A percentile compares a stretch with the other conserved stretches of the same genome.
These are phyloP conservation scores for Diloba caeruleocephala DNA, from an alignment of 2,888 invertebrate species.

Conservation along the genomic window DNA sequence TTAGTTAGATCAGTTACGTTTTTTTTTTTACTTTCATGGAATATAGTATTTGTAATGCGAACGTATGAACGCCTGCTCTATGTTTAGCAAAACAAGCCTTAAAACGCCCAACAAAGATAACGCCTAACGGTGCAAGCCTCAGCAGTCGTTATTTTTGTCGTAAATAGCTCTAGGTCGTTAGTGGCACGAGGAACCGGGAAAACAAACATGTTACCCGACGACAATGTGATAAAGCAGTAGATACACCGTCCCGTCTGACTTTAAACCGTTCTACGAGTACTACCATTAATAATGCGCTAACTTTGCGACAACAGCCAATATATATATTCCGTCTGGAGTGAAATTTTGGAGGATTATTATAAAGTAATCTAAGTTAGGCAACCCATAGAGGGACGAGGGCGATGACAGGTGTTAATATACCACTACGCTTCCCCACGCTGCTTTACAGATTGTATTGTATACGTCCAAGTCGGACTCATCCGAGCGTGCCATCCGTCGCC, in stretches of 20 bases:
- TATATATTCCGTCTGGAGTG: slow-evolving; percentile 78
- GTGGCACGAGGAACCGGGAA: slow-evolving; percentile 66
- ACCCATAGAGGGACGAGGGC: slow-evolving; percentile 73
- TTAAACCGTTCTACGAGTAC: slow-evolving; percentile 60
- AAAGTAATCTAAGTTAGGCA: slow-evolving; percentile 87
- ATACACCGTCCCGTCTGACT: slow-evolving; percentile 63
- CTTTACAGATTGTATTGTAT: slow-evolving; percentile 72
- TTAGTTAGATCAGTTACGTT: too few relatives aligned
- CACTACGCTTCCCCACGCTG: slow-evolving; percentile 65
- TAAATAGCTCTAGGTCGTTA: slow-evolving; percentile 74
- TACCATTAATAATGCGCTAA: slow-evolving; percentile 80
- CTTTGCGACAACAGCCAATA: slow-evolving; percentile 78
- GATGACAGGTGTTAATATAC: slow-evolving; percentile 85
- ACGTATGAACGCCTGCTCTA: too few relatives aligned
- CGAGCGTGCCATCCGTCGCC: slow-evolving; percentile 66
- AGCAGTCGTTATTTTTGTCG: slow-evolving; percentile 70
- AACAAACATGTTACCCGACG: slow-evolving; percentile 65
- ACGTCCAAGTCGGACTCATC: slow-evolving; percentile 64
- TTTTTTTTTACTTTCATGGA: too few relatives aligned
- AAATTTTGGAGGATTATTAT: slow-evolving; percentile 82
- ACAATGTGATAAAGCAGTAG: slow-evolving; percentile 73
- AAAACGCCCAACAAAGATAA: slow-evolving; percentile 66
- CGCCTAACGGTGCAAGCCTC: slow-evolving; percentile 72
- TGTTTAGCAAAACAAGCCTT: slow-evolving; percentile 17
- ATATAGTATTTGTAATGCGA: too few relatives aligned